These are phyloP conservation scores for Andricus quercusramuli DNA, from an alignment of 2,888 invertebrate genomes.

Conservation along the genomic window DNA sequence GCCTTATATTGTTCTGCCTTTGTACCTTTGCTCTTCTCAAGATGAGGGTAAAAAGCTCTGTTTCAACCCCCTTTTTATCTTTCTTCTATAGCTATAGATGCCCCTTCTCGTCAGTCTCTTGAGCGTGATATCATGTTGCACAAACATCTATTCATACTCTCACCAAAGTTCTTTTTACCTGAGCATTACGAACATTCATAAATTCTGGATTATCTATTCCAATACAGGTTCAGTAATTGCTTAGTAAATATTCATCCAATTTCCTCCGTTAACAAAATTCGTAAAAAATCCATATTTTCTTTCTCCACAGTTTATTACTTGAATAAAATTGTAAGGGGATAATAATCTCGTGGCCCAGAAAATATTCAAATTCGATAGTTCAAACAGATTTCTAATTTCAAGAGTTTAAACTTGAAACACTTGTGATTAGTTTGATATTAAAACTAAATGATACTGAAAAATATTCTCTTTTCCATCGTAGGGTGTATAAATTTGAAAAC, in stretches of 20 bases:
- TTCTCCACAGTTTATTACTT: too few relatives aligned
- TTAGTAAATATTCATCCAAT: neutral
- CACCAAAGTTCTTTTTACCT: neutral
- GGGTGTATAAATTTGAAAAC: too few relatives aligned
- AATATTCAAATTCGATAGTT: too few relatives aligned
- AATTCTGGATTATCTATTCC: neutral
- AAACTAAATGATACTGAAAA: too few relatives aligned
- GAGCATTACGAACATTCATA: neutral
- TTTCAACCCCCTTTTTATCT: neutral
- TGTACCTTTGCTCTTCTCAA: constrained; percentile 19
- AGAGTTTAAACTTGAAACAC: too few relatives aligned
- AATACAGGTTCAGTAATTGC: neutral
- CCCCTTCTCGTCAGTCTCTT: neutral
- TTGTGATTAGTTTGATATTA: too few relatives aligned
- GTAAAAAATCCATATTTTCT: too few relatives aligned
- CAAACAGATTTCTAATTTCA: too few relatives aligned
- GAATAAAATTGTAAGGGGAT: too few relatives aligned
- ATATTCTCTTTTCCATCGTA: too few relatives aligned
- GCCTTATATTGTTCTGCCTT: neutral
- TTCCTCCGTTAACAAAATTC: too few relatives aligned
- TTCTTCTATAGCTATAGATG: neutral
- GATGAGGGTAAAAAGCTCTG: constrained; percentile 13
- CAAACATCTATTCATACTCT: constrained; percentile 35
- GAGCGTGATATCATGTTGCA: constrained; percentile 25
- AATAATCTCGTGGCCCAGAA: too few relatives aligned